Evolutionary conservation across 1,140 invertebrate species (phyloP).

Genomic region (Cryptotermes secundus): DNA sequence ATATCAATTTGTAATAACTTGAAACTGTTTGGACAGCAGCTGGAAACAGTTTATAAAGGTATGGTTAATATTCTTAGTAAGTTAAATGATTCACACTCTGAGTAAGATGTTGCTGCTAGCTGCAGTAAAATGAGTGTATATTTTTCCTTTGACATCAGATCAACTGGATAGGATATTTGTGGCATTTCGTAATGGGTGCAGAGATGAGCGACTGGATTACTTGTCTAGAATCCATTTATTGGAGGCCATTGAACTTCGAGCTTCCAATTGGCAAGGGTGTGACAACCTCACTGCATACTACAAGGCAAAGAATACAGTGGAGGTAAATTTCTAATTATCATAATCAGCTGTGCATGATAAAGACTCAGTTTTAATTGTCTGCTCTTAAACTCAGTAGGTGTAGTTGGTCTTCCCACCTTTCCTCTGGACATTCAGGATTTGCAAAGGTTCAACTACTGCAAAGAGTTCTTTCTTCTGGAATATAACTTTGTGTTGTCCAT

Average conservation of each 20-base stretch:
- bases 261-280: slow-evolving; percentile 78
- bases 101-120: background rate
- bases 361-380: too few species aligned
- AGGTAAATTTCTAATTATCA: slow-evolving; percentile 52
- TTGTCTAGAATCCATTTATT: slow-evolving; percentile 79
- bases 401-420: too few species aligned
- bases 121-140: slow-evolving; percentile 21
- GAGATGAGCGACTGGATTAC: slow-evolving; percentile 74
- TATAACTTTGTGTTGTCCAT: too few species aligned
- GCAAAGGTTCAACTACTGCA: too few species aligned
- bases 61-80: slow-evolving; percentile 40
- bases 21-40: slow-evolving; percentile 69
- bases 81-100: background rate
- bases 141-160: slow-evolving; percentile 47
- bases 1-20: slow-evolving; percentile 68
- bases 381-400: too few species aligned
- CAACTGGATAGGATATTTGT: slow-evolving; percentile 73
- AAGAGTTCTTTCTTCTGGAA: too few species aligned
- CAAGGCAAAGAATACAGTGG: slow-evolving; percentile 72
- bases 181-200: slow-evolving; percentile 81
- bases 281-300: slow-evolving; percentile 82
- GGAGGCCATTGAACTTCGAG: slow-evolving; percentile 84
- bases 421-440: too few species aligned
- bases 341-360: too few species aligned
- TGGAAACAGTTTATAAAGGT: slow-evolving; percentile 75